phyloP scores from a whole-genome alignment of 2,888 invertebrate species.

The Apocheima hispidaria region DNA sequence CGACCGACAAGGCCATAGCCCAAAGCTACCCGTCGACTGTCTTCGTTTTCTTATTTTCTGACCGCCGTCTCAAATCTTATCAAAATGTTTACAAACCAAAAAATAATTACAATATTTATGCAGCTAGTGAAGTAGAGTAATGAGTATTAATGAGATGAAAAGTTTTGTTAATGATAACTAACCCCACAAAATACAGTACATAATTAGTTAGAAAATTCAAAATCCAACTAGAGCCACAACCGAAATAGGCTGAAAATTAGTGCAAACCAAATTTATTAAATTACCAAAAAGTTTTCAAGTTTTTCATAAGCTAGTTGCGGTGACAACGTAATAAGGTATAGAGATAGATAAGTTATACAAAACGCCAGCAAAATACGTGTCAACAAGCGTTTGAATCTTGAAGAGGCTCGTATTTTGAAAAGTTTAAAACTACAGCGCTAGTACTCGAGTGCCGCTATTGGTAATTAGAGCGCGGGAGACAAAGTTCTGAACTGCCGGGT shows the following conservation, averaged over 20 bases:
- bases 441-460: conserved; percentile 31
- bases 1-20: too few species aligned
- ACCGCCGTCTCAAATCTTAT: too few species aligned
- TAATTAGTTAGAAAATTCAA: conserved; percentile 20
- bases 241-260: conserved; percentile 23
- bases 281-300: conserved; percentile 26
- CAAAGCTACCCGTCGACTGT: too few species aligned
- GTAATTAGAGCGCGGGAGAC: conserved; percentile 49
- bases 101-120: too few species aligned
- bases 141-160: too few species aligned
- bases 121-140: too few species aligned
- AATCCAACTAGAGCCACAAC: conserved; percentile 11
- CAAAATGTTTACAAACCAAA: too few species aligned
- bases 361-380: conserved; percentile 44
- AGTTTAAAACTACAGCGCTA: conserved; percentile 46
- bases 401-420: conserved; percentile 50
- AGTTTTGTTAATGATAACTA: too few species aligned
- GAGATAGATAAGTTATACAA: conserved; percentile 44
- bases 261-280: conserved; percentile 25
- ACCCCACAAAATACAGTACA: conserved; percentile 19
- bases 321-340: conserved; percentile 34
- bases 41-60: too few species aligned
- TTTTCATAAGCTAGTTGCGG: conserved; percentile 29
- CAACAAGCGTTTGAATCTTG: conserved; percentile 46
- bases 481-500: conserved; percentile 37